Conservation (phyloP, 1,140 invertebrate species). For the Brachionus koreanus region DNA sequence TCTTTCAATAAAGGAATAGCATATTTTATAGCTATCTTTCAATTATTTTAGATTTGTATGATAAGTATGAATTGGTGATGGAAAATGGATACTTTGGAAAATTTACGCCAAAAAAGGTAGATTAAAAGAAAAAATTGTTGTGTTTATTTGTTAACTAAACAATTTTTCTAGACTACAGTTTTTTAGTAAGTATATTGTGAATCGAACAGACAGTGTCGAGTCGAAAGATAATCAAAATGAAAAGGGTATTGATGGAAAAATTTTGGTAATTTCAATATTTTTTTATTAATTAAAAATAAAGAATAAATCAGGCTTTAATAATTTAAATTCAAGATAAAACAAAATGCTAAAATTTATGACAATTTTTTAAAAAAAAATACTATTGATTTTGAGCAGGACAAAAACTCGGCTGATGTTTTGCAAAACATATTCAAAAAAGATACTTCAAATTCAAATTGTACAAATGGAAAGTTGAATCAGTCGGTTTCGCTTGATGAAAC, state of each 20-base stretch:
- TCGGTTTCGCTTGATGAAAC: background rate
- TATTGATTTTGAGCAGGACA: background rate
- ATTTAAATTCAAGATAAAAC: background rate
- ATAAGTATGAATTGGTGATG: background rate
- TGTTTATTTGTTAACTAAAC: background rate
- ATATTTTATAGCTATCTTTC: background rate
- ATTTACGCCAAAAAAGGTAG: constrained; percentile 20
- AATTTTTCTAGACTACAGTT: background rate
- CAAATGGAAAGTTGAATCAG: background rate
- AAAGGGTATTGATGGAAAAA: background rate
- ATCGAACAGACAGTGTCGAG: background rate
- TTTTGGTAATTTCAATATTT: background rate
- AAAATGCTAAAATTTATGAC: background rate
- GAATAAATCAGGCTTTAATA: too few species aligned
- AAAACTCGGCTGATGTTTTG: constrained; percentile 8
- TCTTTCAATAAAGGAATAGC: background rate
- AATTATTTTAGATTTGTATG: background rate
- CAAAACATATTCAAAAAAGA: background rate
- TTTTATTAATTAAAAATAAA: too few species aligned
- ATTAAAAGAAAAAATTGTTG: background rate
- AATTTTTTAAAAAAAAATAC: background rate
- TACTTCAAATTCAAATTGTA: background rate
- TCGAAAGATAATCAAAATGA: background rate
- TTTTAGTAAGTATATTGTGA: constrained; percentile 10
- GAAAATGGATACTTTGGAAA: background rate